Evolutionary conservation across 2,113 vertebrate genomes (phyloP).

Genomic region (Forbesichthys agassizii): DNA sequence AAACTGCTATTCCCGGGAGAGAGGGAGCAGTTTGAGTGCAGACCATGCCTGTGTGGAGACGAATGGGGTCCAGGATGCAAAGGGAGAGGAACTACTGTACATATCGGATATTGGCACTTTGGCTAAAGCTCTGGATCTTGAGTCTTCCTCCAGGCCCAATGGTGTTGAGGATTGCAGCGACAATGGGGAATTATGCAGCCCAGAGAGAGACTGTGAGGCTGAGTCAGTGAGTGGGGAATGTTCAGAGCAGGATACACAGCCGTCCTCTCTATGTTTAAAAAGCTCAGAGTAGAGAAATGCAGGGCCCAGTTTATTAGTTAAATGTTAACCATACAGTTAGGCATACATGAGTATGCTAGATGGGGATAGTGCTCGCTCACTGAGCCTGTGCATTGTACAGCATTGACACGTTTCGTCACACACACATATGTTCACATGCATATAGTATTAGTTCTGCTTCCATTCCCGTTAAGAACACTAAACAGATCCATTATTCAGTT

Average conservation of each 20-base stretch:
- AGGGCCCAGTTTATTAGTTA: constrained; percentile 26
- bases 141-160: not conserved
- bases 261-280: constrained; percentile 11
- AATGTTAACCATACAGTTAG: not conserved
- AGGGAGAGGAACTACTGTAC: not conserved
- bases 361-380: constrained; percentile 6
- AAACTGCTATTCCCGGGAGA: constrained; percentile 16
- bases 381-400: constrained; percentile 7
- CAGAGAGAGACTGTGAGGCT: constrained; percentile 27
- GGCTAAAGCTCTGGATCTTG: constrained; percentile 13
- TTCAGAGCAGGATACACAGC: constrained; percentile 11
- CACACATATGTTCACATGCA: not conserved
- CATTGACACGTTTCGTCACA: not conserved
- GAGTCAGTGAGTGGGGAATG: not conserved
- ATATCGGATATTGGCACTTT: not conserved
- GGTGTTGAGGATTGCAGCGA: constrained; percentile 32
- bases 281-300: constrained; percentile 22
- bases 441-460: not conserved
- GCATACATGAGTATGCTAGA: not conserved
- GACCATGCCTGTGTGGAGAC: not conserved
- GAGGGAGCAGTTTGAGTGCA: not conserved
- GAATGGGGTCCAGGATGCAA: not conserved
- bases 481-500: not conserved
- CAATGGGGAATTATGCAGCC: constrained; percentile 54
- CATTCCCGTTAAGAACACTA: not conserved